Conservation (phyloP, 2,797 vertebrate species). For the Lithobates sylvaticus region DNA sequence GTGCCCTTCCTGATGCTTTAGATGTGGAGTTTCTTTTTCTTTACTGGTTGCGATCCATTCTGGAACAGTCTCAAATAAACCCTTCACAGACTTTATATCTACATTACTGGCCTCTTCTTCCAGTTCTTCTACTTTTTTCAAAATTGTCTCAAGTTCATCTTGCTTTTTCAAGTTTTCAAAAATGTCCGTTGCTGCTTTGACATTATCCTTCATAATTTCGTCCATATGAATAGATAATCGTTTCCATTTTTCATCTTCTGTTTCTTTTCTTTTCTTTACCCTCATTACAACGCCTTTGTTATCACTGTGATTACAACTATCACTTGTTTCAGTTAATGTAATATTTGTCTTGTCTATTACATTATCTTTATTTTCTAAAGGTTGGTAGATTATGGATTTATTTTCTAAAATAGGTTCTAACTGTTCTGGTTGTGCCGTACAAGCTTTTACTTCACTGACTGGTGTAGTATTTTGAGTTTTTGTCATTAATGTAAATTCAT, state of each 20-base stretch:
- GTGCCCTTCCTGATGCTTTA: constrained; percentile 62
- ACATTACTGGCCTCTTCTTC: constrained; percentile 85
- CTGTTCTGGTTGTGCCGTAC: constrained; percentile 65
- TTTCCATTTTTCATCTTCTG: constrained; percentile 83
- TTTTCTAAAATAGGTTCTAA: constrained; percentile 45
- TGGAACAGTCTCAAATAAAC: constrained; percentile 85
- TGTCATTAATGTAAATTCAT: neutral
- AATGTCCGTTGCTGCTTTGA: constrained; percentile 83
- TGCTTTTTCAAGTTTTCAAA: constrained; percentile 85
- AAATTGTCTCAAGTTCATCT: constrained; percentile 86
- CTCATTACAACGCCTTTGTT: constrained; percentile 67
- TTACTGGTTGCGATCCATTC: constrained; percentile 78
- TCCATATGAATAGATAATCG: constrained; percentile 90
- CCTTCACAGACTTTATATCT: constrained; percentile 81
- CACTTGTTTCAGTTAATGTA: constrained; percentile 7
- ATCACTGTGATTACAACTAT: neutral
- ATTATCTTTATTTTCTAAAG: neutral
- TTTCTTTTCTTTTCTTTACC: constrained; percentile 71
- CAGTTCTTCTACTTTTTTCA: constrained; percentile 85
- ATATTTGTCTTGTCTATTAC: neutral
- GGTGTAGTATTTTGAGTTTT: constrained; percentile 29
- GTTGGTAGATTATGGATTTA: neutral
- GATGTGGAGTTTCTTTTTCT: constrained; percentile 63
- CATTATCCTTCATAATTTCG: constrained; percentile 88
- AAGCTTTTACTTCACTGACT: constrained; percentile 40